Evolutionary conservation across 2,888 invertebrate genomes (phyloP).

Genomic region (Invenusta paracnida): DNA sequence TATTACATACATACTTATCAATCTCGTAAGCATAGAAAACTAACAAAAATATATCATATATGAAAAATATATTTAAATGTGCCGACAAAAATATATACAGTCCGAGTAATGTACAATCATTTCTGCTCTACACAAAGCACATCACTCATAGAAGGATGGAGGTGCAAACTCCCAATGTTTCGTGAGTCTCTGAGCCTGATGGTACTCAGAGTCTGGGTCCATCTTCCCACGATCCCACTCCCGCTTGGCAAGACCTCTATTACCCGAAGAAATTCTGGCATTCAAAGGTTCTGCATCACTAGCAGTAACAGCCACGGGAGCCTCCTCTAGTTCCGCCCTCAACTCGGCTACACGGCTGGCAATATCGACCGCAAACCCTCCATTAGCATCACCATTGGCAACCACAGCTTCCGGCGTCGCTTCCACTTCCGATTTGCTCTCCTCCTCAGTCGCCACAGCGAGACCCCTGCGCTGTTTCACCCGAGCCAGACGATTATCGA

Average conservation of each 20-base stretch:
- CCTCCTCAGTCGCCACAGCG: not conserved
- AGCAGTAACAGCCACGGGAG: not conserved
- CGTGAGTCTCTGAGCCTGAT: slow-evolving; percentile 69
- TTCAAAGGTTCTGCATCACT: no score
- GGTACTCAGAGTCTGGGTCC: slow-evolving; percentile 47
- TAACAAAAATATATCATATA: no score
- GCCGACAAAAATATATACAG: no score
- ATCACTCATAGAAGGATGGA: slow-evolving; percentile 51
- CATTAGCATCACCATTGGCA: slow-evolving; percentile 51
- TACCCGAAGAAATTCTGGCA: no score
- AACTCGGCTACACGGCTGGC: not conserved
- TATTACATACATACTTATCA: no score
- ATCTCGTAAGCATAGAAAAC: no score
- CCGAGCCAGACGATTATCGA: slow-evolving; percentile 60
- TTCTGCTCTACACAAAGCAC: no score
- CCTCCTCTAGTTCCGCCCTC: not conserved
- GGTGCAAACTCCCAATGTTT: slow-evolving; percentile 77
- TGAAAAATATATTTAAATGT: no score
- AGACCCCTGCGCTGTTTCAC: slow-evolving; percentile 55
- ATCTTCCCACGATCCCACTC: slow-evolving; percentile 63
- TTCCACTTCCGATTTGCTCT: not conserved
- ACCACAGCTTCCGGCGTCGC: slow-evolving; percentile 66
- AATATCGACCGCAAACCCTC: not conserved
- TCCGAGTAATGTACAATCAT: no score
- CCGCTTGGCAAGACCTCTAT: slow-evolving; percentile 64